Evolutionary conservation across 2,113 vertebrate genomes (phyloP), one percentile per base, ranked within the genome.

Genomic region (Prochilodus magdalenae): DNA sequence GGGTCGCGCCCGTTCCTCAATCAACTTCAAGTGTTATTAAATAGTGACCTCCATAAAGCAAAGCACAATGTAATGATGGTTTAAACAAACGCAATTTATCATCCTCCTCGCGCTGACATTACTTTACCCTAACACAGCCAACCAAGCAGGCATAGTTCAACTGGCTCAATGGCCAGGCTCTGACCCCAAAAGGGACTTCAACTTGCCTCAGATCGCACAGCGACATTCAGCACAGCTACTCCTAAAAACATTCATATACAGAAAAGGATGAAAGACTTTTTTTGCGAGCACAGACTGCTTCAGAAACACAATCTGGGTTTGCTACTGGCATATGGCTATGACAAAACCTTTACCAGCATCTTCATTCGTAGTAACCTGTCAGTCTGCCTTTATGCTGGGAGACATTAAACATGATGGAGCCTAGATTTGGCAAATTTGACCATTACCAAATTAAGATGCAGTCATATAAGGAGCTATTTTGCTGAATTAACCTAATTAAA

Each of bases 21-120:
- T 95, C 94, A 94, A 87, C 92, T 93, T 91, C 93, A 94, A 93
- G 92, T 95, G 91, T 94, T 94, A 95, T 87, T 95, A 95, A 95
- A 95, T 94, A 94, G 93, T 92, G 92, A 96, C 93, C 92, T 92
- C 95, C 92, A 94, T 94, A 95, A 95, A 95, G 87, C 90, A 94
- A 94, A 94, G 90, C 93, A 91, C 92, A 94, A 92, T 93, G 94
- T 95, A 96, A 96, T 95, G 95, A 95, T 93, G 93, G 92, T 93
- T 94, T 95, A 96, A 96, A 96, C 94, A 95, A 95, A 95, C 91
- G 90, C 94, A 94, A 96, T 96, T 95, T 94, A 95, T 96, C 94
- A 96, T 95, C 92, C 86, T 71, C 93, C 93, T 89, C 84, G 86
- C 90, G 92, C 89, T 92, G 87, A 92, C 89, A 89, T 87, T 75